A percentile compares a stretch with the other conserved stretches of the same genome.
phyloP scores from a whole-genome alignment of 1,140 invertebrate species.

The Drosophila tristis region DNA sequence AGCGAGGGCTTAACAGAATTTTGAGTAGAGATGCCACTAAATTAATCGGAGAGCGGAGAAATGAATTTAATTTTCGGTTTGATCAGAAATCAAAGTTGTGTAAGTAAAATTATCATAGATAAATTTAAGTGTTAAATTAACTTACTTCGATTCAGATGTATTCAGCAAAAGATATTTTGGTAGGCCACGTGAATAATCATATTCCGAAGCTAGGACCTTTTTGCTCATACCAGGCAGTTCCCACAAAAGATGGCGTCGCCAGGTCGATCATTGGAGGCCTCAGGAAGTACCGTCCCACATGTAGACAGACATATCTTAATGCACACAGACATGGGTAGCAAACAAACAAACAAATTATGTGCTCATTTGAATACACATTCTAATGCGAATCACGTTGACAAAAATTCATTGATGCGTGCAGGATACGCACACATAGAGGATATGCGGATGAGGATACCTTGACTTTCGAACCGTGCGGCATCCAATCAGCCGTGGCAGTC shows the following conservation, averaged over 20 bases:
- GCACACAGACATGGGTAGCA: slow-evolving; percentile 34
- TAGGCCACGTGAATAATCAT: no score
- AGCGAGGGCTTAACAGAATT: not conserved
- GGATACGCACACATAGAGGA: slow-evolving; percentile 38
- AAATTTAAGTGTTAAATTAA: no score
- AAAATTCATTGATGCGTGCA: slow-evolving; percentile 76
- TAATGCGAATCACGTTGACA: slow-evolving; percentile 82
- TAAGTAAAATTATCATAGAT: no score
- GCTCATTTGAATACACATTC: slow-evolving; percentile 82
- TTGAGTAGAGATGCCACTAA: no score
- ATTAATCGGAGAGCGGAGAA: not conserved
- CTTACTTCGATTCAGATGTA: no score
- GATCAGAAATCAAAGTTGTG: no score
- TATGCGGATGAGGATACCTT: slow-evolving; percentile 53
- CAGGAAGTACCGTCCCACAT: slow-evolving; percentile 31
- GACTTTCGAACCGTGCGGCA: slow-evolving; percentile 65
- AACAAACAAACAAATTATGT: slow-evolving; percentile 81
- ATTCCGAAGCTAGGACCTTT: no score
- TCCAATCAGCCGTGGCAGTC: slow-evolving; percentile 56
- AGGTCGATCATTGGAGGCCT: slow-evolving; percentile 9
- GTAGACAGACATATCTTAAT: slow-evolving; percentile 47
- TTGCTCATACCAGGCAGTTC: no score
- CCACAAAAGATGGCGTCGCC: slow-evolving; percentile 7
- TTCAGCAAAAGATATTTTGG: no score
- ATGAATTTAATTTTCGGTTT: no score